Conservation (phyloP, 2,888 invertebrate species). For the Xylota segnis region DNA sequence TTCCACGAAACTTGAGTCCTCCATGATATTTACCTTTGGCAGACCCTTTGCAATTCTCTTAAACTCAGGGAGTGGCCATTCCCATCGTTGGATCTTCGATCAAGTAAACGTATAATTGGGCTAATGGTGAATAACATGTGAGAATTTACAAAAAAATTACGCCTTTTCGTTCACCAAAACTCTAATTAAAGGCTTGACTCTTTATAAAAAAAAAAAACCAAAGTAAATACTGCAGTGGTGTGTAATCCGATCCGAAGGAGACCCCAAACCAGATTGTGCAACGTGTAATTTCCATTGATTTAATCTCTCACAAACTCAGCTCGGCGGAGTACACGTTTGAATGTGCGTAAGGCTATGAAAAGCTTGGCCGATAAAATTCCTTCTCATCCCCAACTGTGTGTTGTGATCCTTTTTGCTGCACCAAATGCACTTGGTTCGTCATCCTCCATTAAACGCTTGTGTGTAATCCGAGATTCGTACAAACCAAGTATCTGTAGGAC, state of each 20-base stretch:
- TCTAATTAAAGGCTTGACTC: constrained; percentile 26
- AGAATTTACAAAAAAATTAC: constrained; percentile 27
- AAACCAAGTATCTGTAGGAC: constrained; percentile 47
- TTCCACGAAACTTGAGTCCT: background rate
- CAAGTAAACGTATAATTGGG: constrained; percentile 19
- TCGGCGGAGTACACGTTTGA: background rate
- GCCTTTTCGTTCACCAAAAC: constrained; percentile 10
- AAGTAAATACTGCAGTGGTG: constrained; percentile 22
- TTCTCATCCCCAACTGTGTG: background rate
- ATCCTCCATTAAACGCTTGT: constrained; percentile 40
- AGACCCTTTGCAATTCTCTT: background rate
- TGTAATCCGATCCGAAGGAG: constrained; percentile 16
- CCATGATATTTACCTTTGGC: too few species aligned
- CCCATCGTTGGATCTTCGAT: background rate
- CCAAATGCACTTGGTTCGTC: constrained; percentile 38
- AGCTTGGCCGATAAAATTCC: constrained; percentile 39
- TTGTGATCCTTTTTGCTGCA: constrained; percentile 32
- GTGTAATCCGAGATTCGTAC: constrained; percentile 60
- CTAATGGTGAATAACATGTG: constrained; percentile 36
- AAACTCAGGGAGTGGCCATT: constrained; percentile 7
- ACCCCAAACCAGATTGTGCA: constrained; percentile 29
- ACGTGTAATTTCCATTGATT: constrained; percentile 57
- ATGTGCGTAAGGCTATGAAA: constrained; percentile 12
- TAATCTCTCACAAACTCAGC: constrained; percentile 31
- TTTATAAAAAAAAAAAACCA: background rate